Evolutionary conservation across 1,140 invertebrate species (phyloP).

Genomic region (Drusus annulatus): DNA sequence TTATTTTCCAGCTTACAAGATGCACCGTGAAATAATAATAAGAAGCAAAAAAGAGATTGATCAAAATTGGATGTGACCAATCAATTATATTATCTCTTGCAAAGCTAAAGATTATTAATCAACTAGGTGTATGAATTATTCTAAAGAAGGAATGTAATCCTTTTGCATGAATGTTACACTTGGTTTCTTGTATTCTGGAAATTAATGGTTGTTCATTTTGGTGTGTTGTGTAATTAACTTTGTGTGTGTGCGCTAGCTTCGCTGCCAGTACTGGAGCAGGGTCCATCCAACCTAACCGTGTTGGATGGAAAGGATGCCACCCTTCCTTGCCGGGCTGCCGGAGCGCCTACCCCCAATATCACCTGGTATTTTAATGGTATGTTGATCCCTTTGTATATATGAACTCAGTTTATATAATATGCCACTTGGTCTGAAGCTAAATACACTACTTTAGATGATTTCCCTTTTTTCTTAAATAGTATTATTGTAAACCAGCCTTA

Average conservation of each 20-base stretch:
- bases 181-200: slow-evolving; percentile 43
- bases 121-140: not conserved
- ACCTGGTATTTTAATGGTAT: slow-evolving; percentile 93
- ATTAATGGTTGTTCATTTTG: slow-evolving; percentile 45
- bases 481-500: too few relatives aligned
- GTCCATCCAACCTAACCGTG: slow-evolving; percentile 89
- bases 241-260: slow-evolving; percentile 77
- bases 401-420: not conserved
- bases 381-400: slow-evolving; percentile 52
- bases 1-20: slow-evolving; percentile 17
- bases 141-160: not conserved
- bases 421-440: too few relatives aligned
- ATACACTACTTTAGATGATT: too few relatives aligned
- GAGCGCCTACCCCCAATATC: slow-evolving; percentile 91
- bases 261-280: slow-evolving; percentile 84
- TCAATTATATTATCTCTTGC: not conserved
- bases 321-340: slow-evolving; percentile 87
- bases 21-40: not conserved
- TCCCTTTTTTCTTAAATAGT: too few relatives aligned
- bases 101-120: too few relatives aligned
- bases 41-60: not conserved
- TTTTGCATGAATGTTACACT: slow-evolving; percentile 14
- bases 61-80: not conserved
- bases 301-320: slow-evolving; percentile 93
- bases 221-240: slow-evolving; percentile 61